A percentile compares a stretch with the other conserved stretches of the same genome.
Conservation (phyloP, 2,888 invertebrate species). For the Tipula lateralis region DNA sequence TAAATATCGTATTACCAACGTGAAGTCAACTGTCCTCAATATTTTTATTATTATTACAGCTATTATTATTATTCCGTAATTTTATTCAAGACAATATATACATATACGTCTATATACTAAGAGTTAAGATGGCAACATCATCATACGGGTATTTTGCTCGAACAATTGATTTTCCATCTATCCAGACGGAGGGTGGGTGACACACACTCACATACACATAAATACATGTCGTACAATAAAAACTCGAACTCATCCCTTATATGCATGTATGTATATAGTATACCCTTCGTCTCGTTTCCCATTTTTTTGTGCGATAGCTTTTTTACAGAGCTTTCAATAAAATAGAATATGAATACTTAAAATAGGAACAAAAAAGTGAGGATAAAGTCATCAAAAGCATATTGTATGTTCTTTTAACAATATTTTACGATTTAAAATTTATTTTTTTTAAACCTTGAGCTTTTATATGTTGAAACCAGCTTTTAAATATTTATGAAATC, state of each 20-base stretch:
- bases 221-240: no score
- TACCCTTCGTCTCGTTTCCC: background rate
- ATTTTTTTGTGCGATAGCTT: background rate
- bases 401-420: background rate
- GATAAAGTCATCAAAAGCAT: background rate
- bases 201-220: no score
- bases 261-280: no score
- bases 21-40: background rate
- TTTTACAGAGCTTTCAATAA: background rate
- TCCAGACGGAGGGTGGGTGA: background rate
- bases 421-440: no score
- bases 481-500: no score
- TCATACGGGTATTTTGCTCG: background rate
- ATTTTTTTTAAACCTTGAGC: no score
- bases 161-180: background rate
- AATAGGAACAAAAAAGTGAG: background rate
- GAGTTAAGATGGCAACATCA: background rate
- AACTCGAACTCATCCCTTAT: no score
- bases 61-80: background rate
- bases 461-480: no score
- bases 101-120: background rate
- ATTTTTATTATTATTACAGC: background rate
- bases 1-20: background rate
- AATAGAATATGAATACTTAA: background rate
- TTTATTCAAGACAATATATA: background rate